A percentile compares a stretch with the other conserved stretches of the same genome.
phyloP scores from a whole-genome alignment of 2,113 vertebrate species.

The Psittacula cyanocephala region DNA sequence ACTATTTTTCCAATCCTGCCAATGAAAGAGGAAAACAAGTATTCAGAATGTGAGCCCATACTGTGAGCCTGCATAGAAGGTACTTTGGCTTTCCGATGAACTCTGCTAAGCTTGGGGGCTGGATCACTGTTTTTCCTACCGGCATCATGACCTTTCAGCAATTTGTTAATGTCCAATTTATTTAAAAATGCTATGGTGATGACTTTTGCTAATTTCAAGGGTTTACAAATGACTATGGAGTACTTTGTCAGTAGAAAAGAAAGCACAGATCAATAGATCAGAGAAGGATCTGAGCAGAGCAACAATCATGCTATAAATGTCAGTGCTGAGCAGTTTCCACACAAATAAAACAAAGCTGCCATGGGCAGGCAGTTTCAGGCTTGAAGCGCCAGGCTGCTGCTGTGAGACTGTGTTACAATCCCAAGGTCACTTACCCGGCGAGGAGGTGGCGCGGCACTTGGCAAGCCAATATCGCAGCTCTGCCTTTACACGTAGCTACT shows the following conservation, averaged over 20 bases:
- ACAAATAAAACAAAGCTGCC: slow-evolving; percentile 2
- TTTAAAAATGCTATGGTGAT: background rate
- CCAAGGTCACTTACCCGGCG: slow-evolving; percentile 23
- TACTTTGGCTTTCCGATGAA: background rate
- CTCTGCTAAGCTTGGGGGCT: background rate
- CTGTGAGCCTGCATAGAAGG: background rate
- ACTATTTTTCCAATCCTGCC: background rate
- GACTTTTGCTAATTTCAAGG: slow-evolving; percentile 23
- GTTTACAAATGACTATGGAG: background rate
- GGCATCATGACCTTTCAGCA: background rate
- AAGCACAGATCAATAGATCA: slow-evolving; percentile 31
- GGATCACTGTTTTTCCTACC: background rate
- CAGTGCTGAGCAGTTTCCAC: slow-evolving; percentile 21
- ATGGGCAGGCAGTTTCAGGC: slow-evolving; percentile 35
- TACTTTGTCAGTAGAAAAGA: slow-evolving; percentile 30
- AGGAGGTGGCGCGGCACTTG: background rate
- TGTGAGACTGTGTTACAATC: background rate
- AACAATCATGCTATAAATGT: slow-evolving; percentile 27
- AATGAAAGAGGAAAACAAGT: background rate
- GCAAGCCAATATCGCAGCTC: background rate
- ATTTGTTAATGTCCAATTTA: background rate
- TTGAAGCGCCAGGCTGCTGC: background rate
- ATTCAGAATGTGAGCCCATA: background rate
- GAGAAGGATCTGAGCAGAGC: slow-evolving; percentile 29
- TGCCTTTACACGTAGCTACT: background rate